Percentiles rank a stretch among this genome's conserved stretches.
phyloP scores from a whole-genome alignment of 1,140 invertebrate genomes.

The Habropoda laboriosa region DNA sequence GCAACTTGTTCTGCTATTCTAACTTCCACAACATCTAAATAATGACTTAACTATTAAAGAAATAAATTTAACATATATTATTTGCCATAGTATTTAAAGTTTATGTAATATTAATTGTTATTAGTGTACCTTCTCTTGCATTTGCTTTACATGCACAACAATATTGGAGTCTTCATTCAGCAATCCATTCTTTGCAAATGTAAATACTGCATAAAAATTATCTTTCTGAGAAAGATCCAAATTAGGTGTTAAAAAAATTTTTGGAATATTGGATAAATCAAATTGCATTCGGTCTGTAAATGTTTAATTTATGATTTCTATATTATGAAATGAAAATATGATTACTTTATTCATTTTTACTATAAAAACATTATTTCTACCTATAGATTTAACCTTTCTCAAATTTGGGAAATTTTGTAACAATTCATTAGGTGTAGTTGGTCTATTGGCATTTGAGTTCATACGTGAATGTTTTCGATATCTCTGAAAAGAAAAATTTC shows the following conservation, averaged over 20 bases:
- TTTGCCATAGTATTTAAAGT: background rate
- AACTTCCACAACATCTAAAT: constrained; percentile 97
- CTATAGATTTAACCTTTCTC: constrained; percentile 78
- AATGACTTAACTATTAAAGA: constrained; percentile 90
- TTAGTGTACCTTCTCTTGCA: constrained; percentile 84
- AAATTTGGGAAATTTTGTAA: constrained; percentile 81
- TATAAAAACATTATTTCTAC: constrained; percentile 54
- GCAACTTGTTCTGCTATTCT: constrained; percentile 97
- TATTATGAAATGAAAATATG: background rate
- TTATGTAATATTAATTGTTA: background rate
- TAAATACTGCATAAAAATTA: constrained; percentile 95
- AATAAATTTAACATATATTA: constrained; percentile 25
- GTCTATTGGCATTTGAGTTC: constrained; percentile 74
- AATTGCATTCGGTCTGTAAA: constrained; percentile 79
- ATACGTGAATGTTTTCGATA: constrained; percentile 80
- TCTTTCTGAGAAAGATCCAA: constrained; percentile 91
- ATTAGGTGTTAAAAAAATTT: constrained; percentile 92
- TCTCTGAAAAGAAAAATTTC: constrained; percentile 70
- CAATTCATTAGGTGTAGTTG: constrained; percentile 77
- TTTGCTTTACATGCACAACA: constrained; percentile 80
- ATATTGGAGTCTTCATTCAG: constrained; percentile 72
- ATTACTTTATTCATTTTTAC: constrained; percentile 1
- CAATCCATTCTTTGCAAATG: constrained; percentile 80
- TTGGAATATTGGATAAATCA: constrained; percentile 88
- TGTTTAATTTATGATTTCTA: constrained; percentile 5